Evolutionary conservation across 1,140 invertebrate genomes (phyloP), one percentile per base, ranked within the genome.

Genomic region (Stenopsyche tienmushanensis): DNA sequence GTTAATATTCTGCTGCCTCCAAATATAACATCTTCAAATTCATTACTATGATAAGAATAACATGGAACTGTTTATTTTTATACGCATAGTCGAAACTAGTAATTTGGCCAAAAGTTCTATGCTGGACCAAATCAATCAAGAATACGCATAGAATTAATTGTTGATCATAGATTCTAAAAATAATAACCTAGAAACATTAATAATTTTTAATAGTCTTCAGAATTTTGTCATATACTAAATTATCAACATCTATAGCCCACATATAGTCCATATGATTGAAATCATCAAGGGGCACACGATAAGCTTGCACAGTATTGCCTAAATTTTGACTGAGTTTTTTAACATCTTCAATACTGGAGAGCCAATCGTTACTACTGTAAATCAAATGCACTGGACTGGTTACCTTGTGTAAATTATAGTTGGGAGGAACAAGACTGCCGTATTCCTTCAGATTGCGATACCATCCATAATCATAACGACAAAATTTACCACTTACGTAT

Each of bases 281-380:
- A 18, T 73, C 64, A 13, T 72, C 26, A 69, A 76, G 67, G 0
- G 75, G 64, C 1, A 85, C 75, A 50, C 76, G 70, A 65, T 79
- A 78, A 18, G 76, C 74, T 15, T 75, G 75, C 0, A 82, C 70
- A 1, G 76, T 71, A 71, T 83, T 83, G 0, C 73, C 73, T 13
- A 87, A 67, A n/a, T 72, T 65, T 0, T 67, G 69, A 57, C 74
- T 73, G 10, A 86, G 66, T 8, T 66, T 67, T 7, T 74, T 72
- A 0, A 83, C 78, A 71, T 83, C 84, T 41, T 74, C 72, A 1
- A 83, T 77, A 45, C 78, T 73, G 1, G 84, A 78, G 2, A 87
- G 69, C 82, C 83, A 83, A 71, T 91, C 90, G 20, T 84, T 82
- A 3, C 82, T 74, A 23, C 85, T 85, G 67, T 83, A 89, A 66